phyloP scores from a whole-genome alignment of 2,797 vertebrate genomes.

The Macrochelys suwanniensis region DNA sequence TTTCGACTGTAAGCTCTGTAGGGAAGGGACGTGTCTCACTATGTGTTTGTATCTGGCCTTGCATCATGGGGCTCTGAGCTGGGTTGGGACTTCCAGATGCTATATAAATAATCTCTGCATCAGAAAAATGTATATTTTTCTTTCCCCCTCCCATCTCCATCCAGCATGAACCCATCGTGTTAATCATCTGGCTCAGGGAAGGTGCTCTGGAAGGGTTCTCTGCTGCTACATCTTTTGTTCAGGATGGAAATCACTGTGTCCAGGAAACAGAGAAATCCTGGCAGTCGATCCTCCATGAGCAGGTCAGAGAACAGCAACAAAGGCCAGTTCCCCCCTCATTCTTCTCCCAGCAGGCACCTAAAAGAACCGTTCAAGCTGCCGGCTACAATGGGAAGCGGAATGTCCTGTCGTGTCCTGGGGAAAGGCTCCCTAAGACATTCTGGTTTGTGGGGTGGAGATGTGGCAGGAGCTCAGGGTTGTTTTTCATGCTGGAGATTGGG shows the following conservation, averaged over 20 bases:
- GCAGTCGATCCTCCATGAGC: background rate
- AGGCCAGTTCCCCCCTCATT: background rate
- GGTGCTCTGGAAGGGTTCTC: background rate
- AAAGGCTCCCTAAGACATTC: background rate
- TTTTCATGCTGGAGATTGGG: background rate
- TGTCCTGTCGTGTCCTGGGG: background rate
- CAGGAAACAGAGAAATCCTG: background rate
- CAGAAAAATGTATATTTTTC: background rate
- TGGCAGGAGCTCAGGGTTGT: background rate
- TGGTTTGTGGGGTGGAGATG: background rate
- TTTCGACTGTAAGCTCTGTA: background rate
- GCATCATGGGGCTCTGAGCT: background rate
- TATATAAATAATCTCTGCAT: background rate
- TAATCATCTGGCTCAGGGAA: background rate
- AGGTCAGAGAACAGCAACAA: background rate
- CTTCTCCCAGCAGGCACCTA: background rate
- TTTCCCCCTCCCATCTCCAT: background rate
- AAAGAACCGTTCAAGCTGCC: background rate
- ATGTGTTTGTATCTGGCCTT: background rate
- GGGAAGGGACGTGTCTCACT: background rate
- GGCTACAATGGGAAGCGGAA: background rate
- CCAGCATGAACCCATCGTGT: background rate
- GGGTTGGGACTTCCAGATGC: background rate
- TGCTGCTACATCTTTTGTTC: conserved; percentile 27
- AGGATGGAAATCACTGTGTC: background rate